Conservation (phyloP, 2,888 invertebrate genomes). For the Brachypterus glaber region DNA sequence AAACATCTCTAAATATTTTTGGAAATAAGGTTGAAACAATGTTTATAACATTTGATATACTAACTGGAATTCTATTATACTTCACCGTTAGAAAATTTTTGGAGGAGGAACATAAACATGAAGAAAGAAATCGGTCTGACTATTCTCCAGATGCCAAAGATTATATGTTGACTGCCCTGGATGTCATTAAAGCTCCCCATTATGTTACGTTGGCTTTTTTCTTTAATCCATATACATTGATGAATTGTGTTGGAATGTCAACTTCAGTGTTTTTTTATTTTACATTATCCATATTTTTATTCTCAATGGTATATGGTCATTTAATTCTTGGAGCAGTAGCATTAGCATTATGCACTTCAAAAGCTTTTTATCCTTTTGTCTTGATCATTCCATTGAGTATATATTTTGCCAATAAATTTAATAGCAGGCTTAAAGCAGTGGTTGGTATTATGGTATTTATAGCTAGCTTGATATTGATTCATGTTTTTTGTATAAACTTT, state of each 20-base stretch:
- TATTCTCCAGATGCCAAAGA: conserved; percentile 51
- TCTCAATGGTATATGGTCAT: conserved; percentile 40
- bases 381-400: conserved; percentile 75
- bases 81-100: conserved; percentile 62
- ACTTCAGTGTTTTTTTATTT: conserved; percentile 86
- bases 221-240: conserved; percentile 80
- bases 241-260: conserved; percentile 80
- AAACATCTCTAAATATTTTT: conserved; percentile 48
- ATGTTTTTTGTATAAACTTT: conserved; percentile 20
- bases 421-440: conserved; percentile 40
- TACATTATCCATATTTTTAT: conserved; percentile 60
- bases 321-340: conserved; percentile 54
- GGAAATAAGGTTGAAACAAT: conserved; percentile 48
- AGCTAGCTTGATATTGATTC: conserved; percentile 17
- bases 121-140: conserved; percentile 43
- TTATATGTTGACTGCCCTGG: conserved; percentile 46
- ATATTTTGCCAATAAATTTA: conserved; percentile 50
- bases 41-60: conserved; percentile 66
- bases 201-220: conserved; percentile 72
- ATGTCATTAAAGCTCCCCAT: conserved; percentile 52
- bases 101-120: conserved; percentile 45
- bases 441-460: conserved; percentile 28
- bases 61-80: conserved; percentile 65
- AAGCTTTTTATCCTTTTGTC: conserved; percentile 74
- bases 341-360: conserved; percentile 69